Conservation (phyloP, 2,888 invertebrate genomes). For the Keiferia lycopersicella region DNA sequence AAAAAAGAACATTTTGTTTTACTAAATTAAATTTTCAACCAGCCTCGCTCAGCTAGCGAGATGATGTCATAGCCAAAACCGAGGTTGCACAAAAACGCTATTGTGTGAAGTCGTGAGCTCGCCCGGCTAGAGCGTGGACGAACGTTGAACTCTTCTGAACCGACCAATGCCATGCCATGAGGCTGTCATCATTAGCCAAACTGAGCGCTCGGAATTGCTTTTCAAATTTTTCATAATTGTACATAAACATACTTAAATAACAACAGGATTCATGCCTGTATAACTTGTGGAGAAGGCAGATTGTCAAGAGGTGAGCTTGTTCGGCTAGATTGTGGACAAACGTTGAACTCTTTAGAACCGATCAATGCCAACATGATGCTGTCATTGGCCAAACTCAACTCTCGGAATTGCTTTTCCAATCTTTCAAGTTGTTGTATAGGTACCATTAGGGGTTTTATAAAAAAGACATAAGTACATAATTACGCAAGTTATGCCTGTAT, state of each 20-base stretch:
- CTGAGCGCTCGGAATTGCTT: too few relatives aligned
- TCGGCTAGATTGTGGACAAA: constrained; percentile 65
- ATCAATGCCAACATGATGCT: constrained; percentile 32
- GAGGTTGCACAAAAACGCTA: constrained; percentile 75
- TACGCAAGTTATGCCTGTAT: too few relatives aligned
- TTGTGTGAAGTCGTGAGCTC: constrained; percentile 73
- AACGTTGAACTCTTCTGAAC: constrained; percentile 75
- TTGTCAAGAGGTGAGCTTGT: constrained; percentile 66
- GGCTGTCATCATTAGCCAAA: too few relatives aligned
- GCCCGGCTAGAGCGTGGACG: constrained; percentile 61
- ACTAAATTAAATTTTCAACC: constrained; percentile 29
- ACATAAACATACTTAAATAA: too few relatives aligned
- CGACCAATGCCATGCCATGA: constrained; percentile 40
- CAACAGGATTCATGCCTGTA: too few relatives aligned
- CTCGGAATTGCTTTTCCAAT: constrained; percentile 50
- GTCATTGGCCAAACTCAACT: too few relatives aligned
- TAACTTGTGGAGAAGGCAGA: too few relatives aligned
- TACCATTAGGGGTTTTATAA: constrained; percentile 4
- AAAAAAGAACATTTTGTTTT: constrained; percentile 22
- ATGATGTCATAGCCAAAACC: constrained; percentile 78
- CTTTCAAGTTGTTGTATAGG: constrained; percentile 11
- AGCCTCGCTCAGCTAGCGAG: constrained; percentile 29
- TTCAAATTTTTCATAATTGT: too few relatives aligned
- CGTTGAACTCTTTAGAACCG: constrained; percentile 74
- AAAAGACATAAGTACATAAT: too few relatives aligned